A percentile compares a stretch with the other conserved stretches of the same genome.
phyloP scores from a whole-genome alignment of 2,797 vertebrate species.

The Neosalanx taihuensis region DNA sequence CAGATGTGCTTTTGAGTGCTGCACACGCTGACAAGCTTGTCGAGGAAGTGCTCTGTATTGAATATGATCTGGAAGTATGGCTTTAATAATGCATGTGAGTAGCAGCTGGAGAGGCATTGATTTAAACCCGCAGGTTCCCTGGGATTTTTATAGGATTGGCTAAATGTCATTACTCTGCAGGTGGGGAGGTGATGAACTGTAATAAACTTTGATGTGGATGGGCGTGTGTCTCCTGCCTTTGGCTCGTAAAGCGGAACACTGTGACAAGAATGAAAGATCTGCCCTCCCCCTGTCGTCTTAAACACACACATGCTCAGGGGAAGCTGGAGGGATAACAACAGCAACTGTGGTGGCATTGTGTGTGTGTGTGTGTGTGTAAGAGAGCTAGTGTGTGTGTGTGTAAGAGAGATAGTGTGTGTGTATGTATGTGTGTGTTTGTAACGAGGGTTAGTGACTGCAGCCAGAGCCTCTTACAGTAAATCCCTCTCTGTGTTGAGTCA shows the following conservation, averaged over 20 bases:
- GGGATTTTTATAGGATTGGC: constrained; percentile 79
- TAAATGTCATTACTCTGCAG: constrained; percentile 80
- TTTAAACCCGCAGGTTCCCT: constrained; percentile 76
- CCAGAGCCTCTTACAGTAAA: background rate
- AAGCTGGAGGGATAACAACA: background rate
- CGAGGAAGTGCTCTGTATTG: constrained; percentile 45
- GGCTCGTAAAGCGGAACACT: constrained; percentile 67
- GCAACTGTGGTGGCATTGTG: background rate
- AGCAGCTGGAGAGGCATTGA: constrained; percentile 77
- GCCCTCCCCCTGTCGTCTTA: constrained; percentile 59
- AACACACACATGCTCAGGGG: constrained; percentile 1
- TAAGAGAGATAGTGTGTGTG: background rate
- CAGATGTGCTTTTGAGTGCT: constrained; percentile 39
- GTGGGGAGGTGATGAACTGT: constrained; percentile 77
- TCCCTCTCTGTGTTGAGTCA: constrained; percentile 12
- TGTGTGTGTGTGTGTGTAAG: background rate
- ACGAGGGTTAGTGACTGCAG: background rate
- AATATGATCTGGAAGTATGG: constrained; percentile 65
- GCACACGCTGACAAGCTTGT: constrained; percentile 44
- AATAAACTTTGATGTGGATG: constrained; percentile 79
- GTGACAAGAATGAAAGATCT: constrained; percentile 67
- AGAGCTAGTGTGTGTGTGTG: background rate
- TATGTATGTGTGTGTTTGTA: constrained; percentile 4
- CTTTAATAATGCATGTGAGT: constrained; percentile 76
- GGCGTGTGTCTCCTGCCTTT: constrained; percentile 68